phyloP scores from a whole-genome alignment of 2,888 invertebrate species.

The Resseliella maxima region DNA sequence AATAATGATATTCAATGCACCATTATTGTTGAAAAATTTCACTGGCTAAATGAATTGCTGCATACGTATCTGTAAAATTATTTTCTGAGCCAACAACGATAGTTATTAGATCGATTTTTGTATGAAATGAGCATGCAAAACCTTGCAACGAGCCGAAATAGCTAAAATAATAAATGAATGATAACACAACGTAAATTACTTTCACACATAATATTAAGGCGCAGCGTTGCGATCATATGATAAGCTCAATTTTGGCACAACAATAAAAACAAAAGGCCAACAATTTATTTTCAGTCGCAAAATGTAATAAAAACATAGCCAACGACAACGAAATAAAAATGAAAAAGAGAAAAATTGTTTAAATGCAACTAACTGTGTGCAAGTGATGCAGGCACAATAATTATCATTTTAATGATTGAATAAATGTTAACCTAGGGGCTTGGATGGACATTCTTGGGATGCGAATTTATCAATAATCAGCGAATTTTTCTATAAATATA shows the following conservation, averaged over 20 bases:
- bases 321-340: neutral
- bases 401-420: too few relatives aligned
- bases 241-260: neutral
- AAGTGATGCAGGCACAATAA: too few relatives aligned
- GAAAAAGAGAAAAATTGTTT: too few relatives aligned
- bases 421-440: too few relatives aligned
- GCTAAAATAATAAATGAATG: neutral
- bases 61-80: too few relatives aligned
- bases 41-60: too few relatives aligned
- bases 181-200: neutral
- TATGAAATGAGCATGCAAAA: neutral
- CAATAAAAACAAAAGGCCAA: neutral
- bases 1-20: neutral
- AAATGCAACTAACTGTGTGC: too few relatives aligned
- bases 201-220: neutral
- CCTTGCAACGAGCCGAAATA: neutral
- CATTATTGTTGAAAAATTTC: neutral
- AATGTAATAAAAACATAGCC: neutral
- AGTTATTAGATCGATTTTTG: neutral
- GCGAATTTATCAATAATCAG: too few relatives aligned
- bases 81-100: too few relatives aligned
- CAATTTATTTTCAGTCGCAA: neutral
- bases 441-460: too few relatives aligned
- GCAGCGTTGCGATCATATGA: neutral
- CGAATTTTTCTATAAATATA: too few relatives aligned